These are phyloP conservation scores for Zaprionus lachaisei DNA, from an alignment of 1,140 invertebrate species.

Conservation along the genomic window DNA sequence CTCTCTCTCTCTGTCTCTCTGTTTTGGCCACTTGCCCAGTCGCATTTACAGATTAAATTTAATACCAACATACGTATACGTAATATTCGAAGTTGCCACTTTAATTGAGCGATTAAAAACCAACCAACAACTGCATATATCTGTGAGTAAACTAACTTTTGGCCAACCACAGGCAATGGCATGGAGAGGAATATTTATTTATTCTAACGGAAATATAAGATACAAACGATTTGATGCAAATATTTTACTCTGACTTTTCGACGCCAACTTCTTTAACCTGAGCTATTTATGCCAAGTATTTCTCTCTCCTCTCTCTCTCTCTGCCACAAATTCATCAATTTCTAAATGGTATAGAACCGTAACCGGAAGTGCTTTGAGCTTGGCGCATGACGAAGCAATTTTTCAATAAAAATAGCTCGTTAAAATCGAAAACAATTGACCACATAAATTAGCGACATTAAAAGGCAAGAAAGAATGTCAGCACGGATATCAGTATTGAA, in stretches of 20 bases:
- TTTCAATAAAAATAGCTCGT: slow-evolving; percentile 68
- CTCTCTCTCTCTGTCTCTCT: not conserved
- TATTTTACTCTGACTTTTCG: not conserved
- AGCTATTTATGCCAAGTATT: not conserved
- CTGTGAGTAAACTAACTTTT: slow-evolving; percentile 1
- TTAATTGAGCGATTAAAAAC: slow-evolving; percentile 58
- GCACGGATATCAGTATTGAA: not conserved
- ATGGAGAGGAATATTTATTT: not conserved
- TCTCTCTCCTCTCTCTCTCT: not conserved
- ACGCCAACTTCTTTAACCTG: not conserved
- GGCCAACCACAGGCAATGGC: not conserved
- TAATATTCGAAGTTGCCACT: slow-evolving; percentile 58
- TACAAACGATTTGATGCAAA: not conserved
- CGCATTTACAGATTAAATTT: slow-evolving; percentile 31
- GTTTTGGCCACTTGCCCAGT: slow-evolving; percentile 48
- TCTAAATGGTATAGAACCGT: slow-evolving; percentile 7
- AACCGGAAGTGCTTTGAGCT: slow-evolving; percentile 44
- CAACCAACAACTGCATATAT: slow-evolving; percentile 1
- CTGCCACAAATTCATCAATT: slow-evolving; percentile 1
- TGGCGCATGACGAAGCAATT: slow-evolving; percentile 42
- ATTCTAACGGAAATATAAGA: not conserved
- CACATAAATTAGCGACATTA: slow-evolving; percentile 78
- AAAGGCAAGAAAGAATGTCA: slow-evolving; percentile 35
- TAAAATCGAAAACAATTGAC: slow-evolving; percentile 79
- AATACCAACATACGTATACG: slow-evolving; percentile 49